Base-by-base conservation (phyloP, 2,797 vertebrate species). In the Mionectes olivaceus region DNA sequence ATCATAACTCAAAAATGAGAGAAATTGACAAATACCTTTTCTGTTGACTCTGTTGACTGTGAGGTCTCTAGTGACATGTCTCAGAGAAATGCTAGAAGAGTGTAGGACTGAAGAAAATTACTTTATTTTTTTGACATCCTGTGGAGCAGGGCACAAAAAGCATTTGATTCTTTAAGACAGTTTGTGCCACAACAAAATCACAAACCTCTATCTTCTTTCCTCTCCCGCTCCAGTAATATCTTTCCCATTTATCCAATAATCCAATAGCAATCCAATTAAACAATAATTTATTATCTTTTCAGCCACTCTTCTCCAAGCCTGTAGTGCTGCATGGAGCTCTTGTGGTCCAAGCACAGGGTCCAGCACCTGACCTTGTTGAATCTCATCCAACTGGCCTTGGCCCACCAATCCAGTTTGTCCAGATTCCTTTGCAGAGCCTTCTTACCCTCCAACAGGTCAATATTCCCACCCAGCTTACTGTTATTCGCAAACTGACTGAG, bases 371-470 rank as follows among this genome's bases (percentile, higher is more conserved):
- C 14, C 30, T 68, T 60, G 18, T 41, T 49, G 65, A 49, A 68
- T 11, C 25, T 68, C 46, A 37, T 37, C 14, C 30, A 60, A 8
- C 18, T 8, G 12, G 8, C 33, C 30, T 23, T 0, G 0, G 33
- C 25, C n/a, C 30, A 17, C 47, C 0, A 0, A 24, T 55, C 46
- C 3, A 2, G 25, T 35, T 17, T 19, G 15, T 35, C 10, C 35
- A 28, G 30, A 27, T 43, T 7, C 30, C 22, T 55, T 22, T 81
- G 30, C 39, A 74, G 53, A 53, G 4, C 25, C 46, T 53, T 67
- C 37, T 16, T 59, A 7, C 10, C 18, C 25, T 75, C 22, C 33
- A 47, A 12, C 33, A 55, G 41, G 19, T 19, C 33, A 46, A 4
- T 16, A 24, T 5, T 60, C 19, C 22, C 1, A 2, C 46, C 19